Evolutionary conservation across 2,888 invertebrate species (phyloP).

Genomic region (Dicyrtomina minuta): DNA sequence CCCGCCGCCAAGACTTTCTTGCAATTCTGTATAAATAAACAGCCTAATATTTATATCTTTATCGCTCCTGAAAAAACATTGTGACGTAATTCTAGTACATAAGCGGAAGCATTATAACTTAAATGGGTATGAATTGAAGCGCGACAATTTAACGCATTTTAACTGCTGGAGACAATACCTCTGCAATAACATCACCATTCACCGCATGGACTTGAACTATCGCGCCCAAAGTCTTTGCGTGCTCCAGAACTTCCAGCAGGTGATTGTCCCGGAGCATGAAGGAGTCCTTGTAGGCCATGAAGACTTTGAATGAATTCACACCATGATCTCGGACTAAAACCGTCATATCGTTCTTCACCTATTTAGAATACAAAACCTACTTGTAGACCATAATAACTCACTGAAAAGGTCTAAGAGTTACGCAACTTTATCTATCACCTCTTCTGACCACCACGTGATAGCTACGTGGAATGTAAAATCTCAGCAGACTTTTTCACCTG

Average conservation of each 20-base stretch:
- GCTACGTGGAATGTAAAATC: conserved; percentile 93
- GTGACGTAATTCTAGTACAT: too few species aligned
- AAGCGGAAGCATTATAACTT: too few species aligned
- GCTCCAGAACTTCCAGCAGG: conserved; percentile 79
- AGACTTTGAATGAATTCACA: conserved; percentile 96
- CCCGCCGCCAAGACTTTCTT: conserved; percentile 81
- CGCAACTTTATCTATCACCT: conserved; percentile 37
- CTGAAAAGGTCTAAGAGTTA: background rate
- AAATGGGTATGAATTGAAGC: background rate
- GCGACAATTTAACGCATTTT: too few species aligned
- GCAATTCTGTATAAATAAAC: too few species aligned
- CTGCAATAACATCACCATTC: conserved; percentile 89
- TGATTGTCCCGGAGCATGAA: conserved; percentile 92
- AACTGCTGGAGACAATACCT: conserved; percentile 60
- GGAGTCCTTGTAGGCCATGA: conserved; percentile 91
- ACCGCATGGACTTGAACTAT: conserved; percentile 95
- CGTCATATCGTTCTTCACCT: conserved; percentile 84
- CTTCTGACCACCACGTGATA: conserved; percentile 67
- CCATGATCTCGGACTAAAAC: conserved; percentile 76
- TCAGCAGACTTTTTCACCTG: conserved; percentile 96
- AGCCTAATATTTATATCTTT: too few species aligned
- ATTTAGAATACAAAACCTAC: too few species aligned
- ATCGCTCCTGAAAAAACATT: too few species aligned
- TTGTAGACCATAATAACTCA: too few species aligned
- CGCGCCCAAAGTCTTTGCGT: conserved; percentile 80